Evolutionary conservation across 2,888 invertebrate species (phyloP), one percentile per base, ranked within the genome.

Genomic region (Drosophila stalkeri): DNA sequence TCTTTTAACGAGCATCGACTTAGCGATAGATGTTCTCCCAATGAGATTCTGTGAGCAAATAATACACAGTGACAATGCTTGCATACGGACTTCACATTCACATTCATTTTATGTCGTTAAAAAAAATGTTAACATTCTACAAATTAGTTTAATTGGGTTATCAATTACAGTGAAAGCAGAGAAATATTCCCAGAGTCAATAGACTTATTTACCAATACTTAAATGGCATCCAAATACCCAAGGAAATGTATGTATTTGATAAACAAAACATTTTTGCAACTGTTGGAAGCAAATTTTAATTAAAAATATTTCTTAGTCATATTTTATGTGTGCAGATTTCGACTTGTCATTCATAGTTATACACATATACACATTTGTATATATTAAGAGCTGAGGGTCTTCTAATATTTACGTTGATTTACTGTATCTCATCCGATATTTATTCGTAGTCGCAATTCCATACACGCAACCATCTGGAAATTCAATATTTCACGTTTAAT

Each of bases 401-500:
- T 77, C 62, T 78, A 78, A 78, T 69, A 77, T 68, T 68, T 63
- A 71, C 56, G 59, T 35, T 55, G 62, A 72, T 65, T 77, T 68
- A 69, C 51, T 37, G 56, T 18, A 65, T 27, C 56, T 79, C 65
- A 44, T 70, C 39, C 61, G 57, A 67, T 67, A 75, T 75, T 77
- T 79, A 79, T 79, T 46, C 43, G 57, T 27, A 49, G 43, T 70
- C 41, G 41, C 52, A 43, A 39, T 61, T 35, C 57, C 61, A 54
- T 41, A 14, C 27, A 62, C 44, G 63, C 80, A 76, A 65, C 81
- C 75, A 74, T 77, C 73, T 80, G 83, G 75, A 80, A 80, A 63
- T 80, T 63, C 86, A 78, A 82, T 88, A 78, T 86, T 86, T 88
- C 68, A 88, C 86, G 86, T 82, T 84, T 88, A 84, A 88, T 84